phyloP scores from a whole-genome alignment of 1,140 invertebrate genomes.

The Hydropsyche tenuis region DNA sequence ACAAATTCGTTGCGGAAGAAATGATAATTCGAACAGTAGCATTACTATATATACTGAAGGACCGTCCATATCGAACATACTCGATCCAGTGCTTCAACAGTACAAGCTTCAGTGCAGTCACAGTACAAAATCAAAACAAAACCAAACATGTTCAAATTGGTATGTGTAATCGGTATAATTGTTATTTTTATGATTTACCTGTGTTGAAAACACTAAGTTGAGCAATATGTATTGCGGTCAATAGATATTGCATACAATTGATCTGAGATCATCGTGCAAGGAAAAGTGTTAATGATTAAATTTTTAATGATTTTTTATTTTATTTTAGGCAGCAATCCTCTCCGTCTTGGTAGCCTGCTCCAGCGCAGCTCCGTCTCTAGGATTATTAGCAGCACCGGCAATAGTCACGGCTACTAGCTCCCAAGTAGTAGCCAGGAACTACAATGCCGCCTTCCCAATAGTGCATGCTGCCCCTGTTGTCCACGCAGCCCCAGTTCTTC shows the following conservation, averaged over 20 bases:
- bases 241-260: no score
- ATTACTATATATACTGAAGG: no score
- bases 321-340: slow-evolving; percentile 10
- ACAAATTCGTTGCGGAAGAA: slow-evolving; percentile 17
- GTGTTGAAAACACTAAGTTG: no score
- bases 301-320: no score
- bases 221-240: no score
- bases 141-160: slow-evolving; percentile 10
- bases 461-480: slow-evolving; percentile 51
- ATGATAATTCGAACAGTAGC: not conserved
- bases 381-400: slow-evolving; percentile 44
- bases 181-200: no score
- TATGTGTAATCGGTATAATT: not conserved
- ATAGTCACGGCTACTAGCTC: slow-evolving; percentile 58
- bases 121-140: not conserved
- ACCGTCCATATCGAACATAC: not conserved
- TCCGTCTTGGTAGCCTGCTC: slow-evolving; percentile 46
- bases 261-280: no score
- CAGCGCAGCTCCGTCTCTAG: slow-evolving; percentile 50
- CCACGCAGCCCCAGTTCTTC: slow-evolving; percentile 35
- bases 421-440: slow-evolving; percentile 59
- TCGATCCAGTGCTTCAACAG: not conserved
- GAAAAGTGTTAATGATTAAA: no score
- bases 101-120: not conserved
- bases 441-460: slow-evolving; percentile 53